Base-by-base conservation (phyloP, 2,113 vertebrate genomes). In the Anarrhichthys ocellatus region DNA sequence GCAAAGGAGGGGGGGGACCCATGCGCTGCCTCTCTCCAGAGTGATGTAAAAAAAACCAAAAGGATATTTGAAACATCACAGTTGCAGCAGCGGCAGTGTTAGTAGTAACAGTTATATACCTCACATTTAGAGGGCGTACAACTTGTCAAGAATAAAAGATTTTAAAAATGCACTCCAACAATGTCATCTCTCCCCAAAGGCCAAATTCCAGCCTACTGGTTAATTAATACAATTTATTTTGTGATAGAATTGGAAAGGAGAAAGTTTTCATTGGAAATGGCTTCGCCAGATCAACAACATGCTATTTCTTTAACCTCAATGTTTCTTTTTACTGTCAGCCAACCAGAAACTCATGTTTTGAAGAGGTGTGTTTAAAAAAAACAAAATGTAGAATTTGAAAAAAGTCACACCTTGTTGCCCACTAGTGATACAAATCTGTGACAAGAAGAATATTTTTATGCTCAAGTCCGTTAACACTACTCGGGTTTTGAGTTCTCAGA, bases 1-100 rank as follows among this genome's bases (percentile, higher is more conserved):
- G 74, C 4, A 2, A 69, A 65, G 66, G 50, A 52, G 38, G 65
- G 15, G 15, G 46, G 70, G 29, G 32, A 29, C 5, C 18, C 54
- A 40, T 40, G 22, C 14, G 10, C 67, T 38, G 71, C 80, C 73
- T 72, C 73, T 69, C 5, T 58, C 62, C 5, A 32, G 29, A 63
- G 44, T 0, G 29, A 46, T 32, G 83, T 56, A 68, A 85, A 78
- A 85, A 80, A 44, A 14, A 65, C 27, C 29, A 66, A 82, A 88
- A 76, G 1, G 3, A 32, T 59, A n/a, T 63, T 75, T 56, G 24
- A 74, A 62, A 73, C 20, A 13, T 27, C n/a, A 27, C n/a, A 3
- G 54, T 56, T 24, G 54, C 54, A 56, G 54, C 54, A 69, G 54
- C 20, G 67, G 38, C 10, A 24, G 11, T 38, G 15, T 34, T 9